phyloP scores from a whole-genome alignment of 2,888 invertebrate genomes.

The Atrina japonica region DNA sequence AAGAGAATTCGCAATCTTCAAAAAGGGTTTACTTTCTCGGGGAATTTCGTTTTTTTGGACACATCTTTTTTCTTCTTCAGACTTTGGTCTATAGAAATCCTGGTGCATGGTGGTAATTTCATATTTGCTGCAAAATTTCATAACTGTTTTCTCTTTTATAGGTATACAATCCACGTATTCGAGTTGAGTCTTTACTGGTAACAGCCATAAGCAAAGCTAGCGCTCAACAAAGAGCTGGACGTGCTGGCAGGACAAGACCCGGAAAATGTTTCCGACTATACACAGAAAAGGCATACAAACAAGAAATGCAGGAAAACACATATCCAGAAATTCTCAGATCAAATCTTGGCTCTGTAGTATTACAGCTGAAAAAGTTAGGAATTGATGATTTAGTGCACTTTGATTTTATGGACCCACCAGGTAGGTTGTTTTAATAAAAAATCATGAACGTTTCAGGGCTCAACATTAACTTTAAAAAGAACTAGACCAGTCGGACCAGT shows the following conservation, averaged over 20 bases:
- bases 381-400: slow-evolving; percentile 99
- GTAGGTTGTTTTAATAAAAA: slow-evolving; percentile 76
- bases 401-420: slow-evolving; percentile 99
- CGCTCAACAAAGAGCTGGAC: slow-evolving; percentile 98
- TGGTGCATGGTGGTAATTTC: too few species aligned
- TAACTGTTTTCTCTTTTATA: too few species aligned
- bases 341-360: slow-evolving; percentile 97
- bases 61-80: too few species aligned
- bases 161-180: slow-evolving; percentile 92
- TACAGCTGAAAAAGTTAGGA: slow-evolving; percentile 98
- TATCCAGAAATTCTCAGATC: slow-evolving; percentile 97
- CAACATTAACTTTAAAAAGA: too few species aligned
- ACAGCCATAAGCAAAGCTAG: slow-evolving; percentile 99
- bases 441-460: too few species aligned
- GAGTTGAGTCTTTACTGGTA: slow-evolving; percentile 98
- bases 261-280: slow-evolving; percentile 96
- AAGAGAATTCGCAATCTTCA: too few species aligned
- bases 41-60: too few species aligned
- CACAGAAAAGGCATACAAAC: slow-evolving; percentile 90
- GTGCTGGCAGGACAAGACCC: slow-evolving; percentile 98
- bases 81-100: too few species aligned
- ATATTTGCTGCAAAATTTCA: too few species aligned
- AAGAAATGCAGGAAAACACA: slow-evolving; percentile 99
- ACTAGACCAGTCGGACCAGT: too few species aligned
- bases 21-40: too few species aligned